These are phyloP conservation scores for Cervus canadensis DNA, from an alignment of 2,113 vertebrate genomes.

Conservation along the genomic window DNA sequence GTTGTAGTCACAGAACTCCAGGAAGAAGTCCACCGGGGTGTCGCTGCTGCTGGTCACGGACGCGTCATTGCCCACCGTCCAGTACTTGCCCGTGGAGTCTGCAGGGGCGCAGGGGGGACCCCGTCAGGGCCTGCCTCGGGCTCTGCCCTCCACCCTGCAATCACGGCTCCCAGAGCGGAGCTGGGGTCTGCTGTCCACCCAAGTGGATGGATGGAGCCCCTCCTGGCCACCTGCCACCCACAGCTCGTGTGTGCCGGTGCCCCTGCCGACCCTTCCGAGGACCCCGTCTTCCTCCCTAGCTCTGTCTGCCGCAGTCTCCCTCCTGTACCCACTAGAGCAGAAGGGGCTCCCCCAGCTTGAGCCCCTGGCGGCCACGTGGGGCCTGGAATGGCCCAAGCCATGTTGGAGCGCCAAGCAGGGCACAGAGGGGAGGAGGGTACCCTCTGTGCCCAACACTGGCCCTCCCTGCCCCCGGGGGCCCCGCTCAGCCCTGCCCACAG, in stretches of 20 bases:
- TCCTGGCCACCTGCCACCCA: not conserved
- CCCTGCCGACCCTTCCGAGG: not conserved
- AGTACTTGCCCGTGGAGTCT: constrained; percentile 98
- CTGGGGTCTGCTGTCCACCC: not conserved
- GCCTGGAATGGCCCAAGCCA: not conserved
- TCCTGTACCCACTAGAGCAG: not conserved
- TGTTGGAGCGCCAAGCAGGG: too few relatives aligned
- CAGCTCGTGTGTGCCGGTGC: not conserved
- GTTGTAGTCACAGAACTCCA: constrained; percentile 98
- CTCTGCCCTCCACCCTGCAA: not conserved
- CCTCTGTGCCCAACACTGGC: not conserved
- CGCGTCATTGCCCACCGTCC: constrained; percentile 93
- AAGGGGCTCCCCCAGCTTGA: not conserved
- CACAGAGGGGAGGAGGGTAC: accelerated
- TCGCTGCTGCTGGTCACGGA: constrained; percentile 97
- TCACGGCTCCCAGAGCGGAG: accelerated
- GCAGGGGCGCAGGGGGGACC: not conserved
- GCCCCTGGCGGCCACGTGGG: not conserved
- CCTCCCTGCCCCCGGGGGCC: not conserved
- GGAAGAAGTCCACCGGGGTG: constrained; percentile 93
- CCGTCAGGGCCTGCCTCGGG: not conserved
- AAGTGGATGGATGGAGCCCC: not conserved
- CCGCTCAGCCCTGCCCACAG: accelerated
- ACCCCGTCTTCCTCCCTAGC: not conserved
- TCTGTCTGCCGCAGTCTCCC: not conserved